A percentile compares a stretch with the other conserved stretches of the same genome.
phyloP scores from a whole-genome alignment of 1,140 invertebrate species.

The Euglossa dilemma region DNA sequence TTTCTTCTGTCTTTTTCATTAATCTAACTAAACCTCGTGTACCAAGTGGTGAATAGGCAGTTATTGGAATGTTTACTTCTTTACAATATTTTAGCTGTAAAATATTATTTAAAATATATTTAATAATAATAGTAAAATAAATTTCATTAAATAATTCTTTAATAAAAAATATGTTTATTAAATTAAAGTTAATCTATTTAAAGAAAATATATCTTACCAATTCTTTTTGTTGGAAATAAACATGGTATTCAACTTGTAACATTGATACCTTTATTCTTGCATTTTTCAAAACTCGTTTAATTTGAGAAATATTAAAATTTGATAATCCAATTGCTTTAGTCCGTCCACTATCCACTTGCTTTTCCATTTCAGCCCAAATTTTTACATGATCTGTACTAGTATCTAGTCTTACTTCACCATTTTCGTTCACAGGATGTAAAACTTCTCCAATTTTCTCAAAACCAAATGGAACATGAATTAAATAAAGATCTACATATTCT shows the following conservation, averaged over 20 bases:
- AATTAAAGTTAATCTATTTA: too few species aligned
- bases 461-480: conserved; percentile 87
- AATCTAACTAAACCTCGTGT: conserved; percentile 83
- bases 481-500: conserved; percentile 88
- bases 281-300: conserved; percentile 84
- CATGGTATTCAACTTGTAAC: conserved; percentile 89
- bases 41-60: conserved; percentile 86
- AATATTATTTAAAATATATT: conserved; percentile 38
- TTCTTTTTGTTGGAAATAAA: conserved; percentile 85
- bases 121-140: too few species aligned
- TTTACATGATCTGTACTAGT: conserved; percentile 86
- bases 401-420: conserved; percentile 87
- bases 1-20: conserved; percentile 78
- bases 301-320: conserved; percentile 90
- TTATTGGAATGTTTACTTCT: conserved; percentile 82
- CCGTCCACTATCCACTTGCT: conserved; percentile 84
- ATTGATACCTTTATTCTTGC: conserved; percentile 85
- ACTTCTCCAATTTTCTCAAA: conserved; percentile 83
- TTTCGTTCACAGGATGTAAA: conserved; percentile 81
- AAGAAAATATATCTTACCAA: conserved; percentile 73
- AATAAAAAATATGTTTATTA: background rate
- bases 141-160: conserved; percentile 26
- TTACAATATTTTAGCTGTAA: conserved; percentile 83
- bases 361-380: conserved; percentile 91
- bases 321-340: conserved; percentile 89